Base-by-base conservation (phyloP, 2,888 invertebrate species). In the Dryobotodes eremita region DNA sequence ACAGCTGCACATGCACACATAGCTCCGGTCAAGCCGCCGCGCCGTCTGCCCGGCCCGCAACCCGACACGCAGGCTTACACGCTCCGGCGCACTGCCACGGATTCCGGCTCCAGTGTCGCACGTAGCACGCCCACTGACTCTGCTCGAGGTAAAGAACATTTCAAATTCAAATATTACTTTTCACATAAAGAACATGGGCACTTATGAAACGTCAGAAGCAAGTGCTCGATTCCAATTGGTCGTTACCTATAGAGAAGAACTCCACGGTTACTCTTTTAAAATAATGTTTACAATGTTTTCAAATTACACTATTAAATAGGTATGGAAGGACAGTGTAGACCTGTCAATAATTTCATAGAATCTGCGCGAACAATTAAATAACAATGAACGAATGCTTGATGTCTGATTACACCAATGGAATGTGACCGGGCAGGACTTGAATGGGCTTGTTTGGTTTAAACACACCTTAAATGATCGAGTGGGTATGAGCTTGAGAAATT, bases 11-110 rank as follows among this genome's bases (percentile, higher is more conserved):
- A 23, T 61, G 64, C 64, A 46, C 71, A 61, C 68, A 64, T 31
- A 82, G 76, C 65, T 48, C 66, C 70, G 81, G 85, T 70, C 77
- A 77, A 50, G 82, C 82, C 84, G 89, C 89, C 87, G 88, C 87
- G 88, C 89, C 89, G 89, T 88, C 89, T 89, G 87, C 80, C 78
- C 75, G 59, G 48, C 79, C 57, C 68, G 92, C 76, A 86, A 92
- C 88, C 84, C 79, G 89, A 91, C 85, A 89, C 90, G 77, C 81
- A 85, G 89, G 89, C 91, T 90, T 91, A 91, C 89, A 90, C 91
- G 92, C 84, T 79, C 89, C 84, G 88, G 61, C 83, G 92, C 92
- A 92, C 83, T 89, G 88, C 82, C 91, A 87, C 80, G 92, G 92
- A 87, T 91, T 92, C 92, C 86, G 84, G 83, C 85, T 91, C 88